Evolutionary conservation across 2,888 invertebrate species (phyloP).

Genomic region (Hypercompe scribonia): DNA sequence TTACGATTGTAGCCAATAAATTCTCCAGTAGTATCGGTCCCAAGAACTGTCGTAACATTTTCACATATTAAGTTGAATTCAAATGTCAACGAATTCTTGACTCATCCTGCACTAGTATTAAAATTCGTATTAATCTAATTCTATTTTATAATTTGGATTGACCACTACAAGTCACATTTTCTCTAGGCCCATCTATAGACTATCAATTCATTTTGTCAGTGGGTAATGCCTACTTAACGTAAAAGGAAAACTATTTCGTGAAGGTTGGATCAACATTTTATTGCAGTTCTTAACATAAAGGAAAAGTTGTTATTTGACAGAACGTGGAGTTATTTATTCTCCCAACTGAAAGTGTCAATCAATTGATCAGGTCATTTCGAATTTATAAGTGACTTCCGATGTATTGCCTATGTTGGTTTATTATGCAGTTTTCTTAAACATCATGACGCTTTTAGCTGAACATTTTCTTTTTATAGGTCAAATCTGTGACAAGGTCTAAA

Average conservation of each 20-base stretch:
- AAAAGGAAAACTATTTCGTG: no score
- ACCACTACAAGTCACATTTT: background rate
- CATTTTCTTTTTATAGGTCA: background rate
- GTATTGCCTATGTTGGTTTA: background rate
- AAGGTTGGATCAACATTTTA: background rate
- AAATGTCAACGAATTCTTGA: no score
- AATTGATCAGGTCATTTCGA: background rate
- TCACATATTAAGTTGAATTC: no score
- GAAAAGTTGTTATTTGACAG: no score
- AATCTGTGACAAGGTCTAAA: background rate
- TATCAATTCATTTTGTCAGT: background rate
- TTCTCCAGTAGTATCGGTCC: no score
- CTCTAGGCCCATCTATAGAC: background rate
- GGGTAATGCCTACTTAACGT: no score
- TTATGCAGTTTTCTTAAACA: background rate
- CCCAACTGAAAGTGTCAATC: background rate
- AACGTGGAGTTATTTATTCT: no score
- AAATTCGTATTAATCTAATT: background rate
- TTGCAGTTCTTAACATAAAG: background rate
- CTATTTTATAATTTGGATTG: background rate
- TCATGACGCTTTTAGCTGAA: background rate
- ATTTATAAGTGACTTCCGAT: background rate
- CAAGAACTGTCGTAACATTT: no score
- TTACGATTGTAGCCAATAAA: no score
- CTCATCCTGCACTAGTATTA: no score